Percentiles rank a stretch among this genome's conserved stretches.
phyloP scores from a whole-genome alignment of 2,113 vertebrate species.

The Lophotis ruficrista region DNA sequence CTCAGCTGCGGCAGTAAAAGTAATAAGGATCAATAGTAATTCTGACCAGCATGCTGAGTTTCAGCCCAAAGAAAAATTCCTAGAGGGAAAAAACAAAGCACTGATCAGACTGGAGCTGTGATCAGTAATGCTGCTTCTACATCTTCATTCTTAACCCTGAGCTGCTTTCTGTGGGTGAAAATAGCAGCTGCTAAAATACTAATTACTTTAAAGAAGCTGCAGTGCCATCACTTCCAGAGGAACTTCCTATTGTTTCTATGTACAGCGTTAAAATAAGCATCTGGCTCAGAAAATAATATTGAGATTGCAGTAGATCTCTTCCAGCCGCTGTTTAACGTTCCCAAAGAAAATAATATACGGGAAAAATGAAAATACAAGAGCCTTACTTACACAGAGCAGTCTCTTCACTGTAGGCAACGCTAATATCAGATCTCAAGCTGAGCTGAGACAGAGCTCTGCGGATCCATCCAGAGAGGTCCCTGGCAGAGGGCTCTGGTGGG shows the following conservation, averaged over 20 bases:
- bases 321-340: not conserved
- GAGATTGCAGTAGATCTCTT: not conserved
- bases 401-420: not conserved
- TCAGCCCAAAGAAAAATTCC: not conserved
- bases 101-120: not conserved
- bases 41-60: not conserved
- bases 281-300: not conserved
- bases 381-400: not conserved
- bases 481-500: not conserved
- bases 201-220: not conserved
- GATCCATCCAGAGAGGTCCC: not conserved
- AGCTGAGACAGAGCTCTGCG: not conserved
- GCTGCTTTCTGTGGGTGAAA: slow-evolving; percentile 32
- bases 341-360: not conserved
- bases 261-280: not conserved
- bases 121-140: not conserved
- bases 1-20: not conserved
- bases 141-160: slow-evolving; percentile 25
- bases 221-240: not conserved
- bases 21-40: not conserved
- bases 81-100: not conserved
- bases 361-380: not conserved
- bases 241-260: not conserved
- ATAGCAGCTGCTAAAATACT: not conserved
- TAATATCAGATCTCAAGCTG: not conserved